These are phyloP conservation scores for Pangasianodon gigas DNA, from an alignment of 2,113 vertebrate species.

Conservation along the genomic window DNA sequence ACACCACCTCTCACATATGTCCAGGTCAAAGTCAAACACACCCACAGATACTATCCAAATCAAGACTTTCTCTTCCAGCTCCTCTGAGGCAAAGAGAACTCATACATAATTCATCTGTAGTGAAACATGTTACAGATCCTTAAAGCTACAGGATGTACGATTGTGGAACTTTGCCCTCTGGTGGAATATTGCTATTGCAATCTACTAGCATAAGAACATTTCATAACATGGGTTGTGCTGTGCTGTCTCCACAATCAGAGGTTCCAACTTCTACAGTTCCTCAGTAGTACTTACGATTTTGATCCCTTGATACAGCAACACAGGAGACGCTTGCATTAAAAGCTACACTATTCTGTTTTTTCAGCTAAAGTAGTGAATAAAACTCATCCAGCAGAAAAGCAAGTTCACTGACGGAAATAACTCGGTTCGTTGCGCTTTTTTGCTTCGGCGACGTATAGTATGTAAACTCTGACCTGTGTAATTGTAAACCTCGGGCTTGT, in stretches of 20 bases:
- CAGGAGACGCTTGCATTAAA: background rate
- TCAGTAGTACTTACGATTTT: background rate
- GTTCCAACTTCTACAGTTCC: background rate
- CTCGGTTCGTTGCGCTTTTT: background rate
- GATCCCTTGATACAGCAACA: background rate
- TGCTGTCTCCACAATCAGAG: background rate
- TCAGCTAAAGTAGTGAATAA: background rate
- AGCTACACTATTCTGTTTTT: background rate
- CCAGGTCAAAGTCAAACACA: slow-evolving; percentile 17
- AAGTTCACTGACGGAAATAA: background rate
- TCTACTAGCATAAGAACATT: background rate
- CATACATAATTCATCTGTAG: background rate
- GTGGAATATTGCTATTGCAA: background rate
- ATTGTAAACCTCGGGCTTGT: background rate
- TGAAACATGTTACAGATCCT: background rate
- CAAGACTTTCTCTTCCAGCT: background rate
- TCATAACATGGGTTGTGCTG: background rate
- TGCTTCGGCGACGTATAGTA: background rate
- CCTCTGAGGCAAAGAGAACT: background rate
- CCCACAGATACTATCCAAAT: background rate
- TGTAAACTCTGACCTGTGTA: background rate
- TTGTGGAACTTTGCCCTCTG: background rate
- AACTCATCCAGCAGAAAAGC: background rate
- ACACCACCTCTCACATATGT: background rate
- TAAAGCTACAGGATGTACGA: background rate